Evolutionary conservation across 2,888 invertebrate genomes (phyloP).

Genomic region (Graphium colonna): DNA sequence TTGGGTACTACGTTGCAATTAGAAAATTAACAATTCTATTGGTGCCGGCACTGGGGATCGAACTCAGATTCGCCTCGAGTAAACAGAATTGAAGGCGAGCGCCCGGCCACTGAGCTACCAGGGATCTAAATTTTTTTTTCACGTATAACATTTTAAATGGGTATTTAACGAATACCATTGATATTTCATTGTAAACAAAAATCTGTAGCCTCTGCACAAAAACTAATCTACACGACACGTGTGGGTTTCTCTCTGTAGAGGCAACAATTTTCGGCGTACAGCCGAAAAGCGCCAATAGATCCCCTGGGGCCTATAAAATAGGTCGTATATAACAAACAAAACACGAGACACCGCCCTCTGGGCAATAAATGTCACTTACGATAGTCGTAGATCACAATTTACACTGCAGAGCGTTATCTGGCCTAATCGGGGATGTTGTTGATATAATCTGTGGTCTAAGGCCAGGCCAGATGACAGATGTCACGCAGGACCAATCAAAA

Average conservation of each 20-base stretch:
- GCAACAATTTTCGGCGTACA: neutral
- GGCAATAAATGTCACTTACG: conserved; percentile 16
- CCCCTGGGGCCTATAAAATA: conserved; percentile 6
- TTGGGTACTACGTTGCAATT: too few species aligned
- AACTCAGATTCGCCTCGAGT: too few species aligned
- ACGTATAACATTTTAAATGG: too few species aligned
- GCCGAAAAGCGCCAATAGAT: conserved; percentile 12
- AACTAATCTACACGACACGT: neutral
- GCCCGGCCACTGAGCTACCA: too few species aligned
- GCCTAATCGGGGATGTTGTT: neutral
- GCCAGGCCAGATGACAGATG: neutral
- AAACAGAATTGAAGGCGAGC: too few species aligned
- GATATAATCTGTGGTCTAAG: conserved; percentile 5
- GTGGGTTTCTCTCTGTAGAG: conserved; percentile 4
- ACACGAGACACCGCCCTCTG: neutral
- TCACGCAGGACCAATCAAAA: neutral
- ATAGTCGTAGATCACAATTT: conserved; percentile 14
- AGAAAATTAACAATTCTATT: too few species aligned
- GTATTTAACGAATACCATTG: too few species aligned
- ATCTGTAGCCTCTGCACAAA: neutral
- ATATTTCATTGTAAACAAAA: too few species aligned
- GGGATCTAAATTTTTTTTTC: too few species aligned
- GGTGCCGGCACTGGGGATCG: too few species aligned
- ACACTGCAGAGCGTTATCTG: conserved; percentile 4
- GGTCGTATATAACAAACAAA: neutral